These are phyloP conservation scores for Centroberyx gerrardi DNA, from an alignment of 2,797 vertebrate genomes.

Conservation along the genomic window DNA sequence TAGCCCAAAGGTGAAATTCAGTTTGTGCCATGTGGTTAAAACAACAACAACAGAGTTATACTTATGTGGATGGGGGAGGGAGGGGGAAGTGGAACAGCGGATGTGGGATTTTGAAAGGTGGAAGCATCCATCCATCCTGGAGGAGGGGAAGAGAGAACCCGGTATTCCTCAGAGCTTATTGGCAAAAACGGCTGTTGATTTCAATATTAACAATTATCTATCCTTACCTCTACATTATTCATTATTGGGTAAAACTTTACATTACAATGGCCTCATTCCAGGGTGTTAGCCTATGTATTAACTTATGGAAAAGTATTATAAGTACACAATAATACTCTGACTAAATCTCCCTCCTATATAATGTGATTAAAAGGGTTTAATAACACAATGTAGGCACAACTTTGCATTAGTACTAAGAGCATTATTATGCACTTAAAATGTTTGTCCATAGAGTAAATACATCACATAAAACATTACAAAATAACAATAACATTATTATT, in stretches of 20 bases:
- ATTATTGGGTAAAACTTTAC: not conserved
- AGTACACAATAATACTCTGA: too few species aligned
- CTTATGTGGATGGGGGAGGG: conserved; percentile 39
- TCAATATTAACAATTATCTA: not conserved
- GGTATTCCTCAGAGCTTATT: conserved; percentile 5
- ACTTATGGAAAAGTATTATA: too few species aligned
- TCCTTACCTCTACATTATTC: not conserved
- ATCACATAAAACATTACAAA: too few species aligned
- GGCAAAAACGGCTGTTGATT: not conserved
- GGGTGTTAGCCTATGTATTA: too few species aligned
- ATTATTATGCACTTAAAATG: too few species aligned
- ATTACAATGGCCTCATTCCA: too few species aligned
- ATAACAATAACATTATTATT: too few species aligned
- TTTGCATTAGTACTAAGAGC: too few species aligned
- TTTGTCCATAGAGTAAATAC: too few species aligned
- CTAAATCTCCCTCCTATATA: too few species aligned
- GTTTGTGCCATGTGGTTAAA: not conserved
- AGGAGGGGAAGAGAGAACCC: conserved; percentile 29
- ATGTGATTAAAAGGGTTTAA: too few species aligned
- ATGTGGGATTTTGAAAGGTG: conserved; percentile 18
- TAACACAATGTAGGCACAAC: too few species aligned
- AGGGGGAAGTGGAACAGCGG: conserved; percentile 21
- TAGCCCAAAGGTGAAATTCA: not conserved
- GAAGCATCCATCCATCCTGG: conserved; percentile 41
- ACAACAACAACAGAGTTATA: conserved; percentile 22